Evolutionary conservation across 2,113 vertebrate genomes (phyloP), one percentile per base, ranked within the genome.

Genomic region (Sander vitreus): DNA sequence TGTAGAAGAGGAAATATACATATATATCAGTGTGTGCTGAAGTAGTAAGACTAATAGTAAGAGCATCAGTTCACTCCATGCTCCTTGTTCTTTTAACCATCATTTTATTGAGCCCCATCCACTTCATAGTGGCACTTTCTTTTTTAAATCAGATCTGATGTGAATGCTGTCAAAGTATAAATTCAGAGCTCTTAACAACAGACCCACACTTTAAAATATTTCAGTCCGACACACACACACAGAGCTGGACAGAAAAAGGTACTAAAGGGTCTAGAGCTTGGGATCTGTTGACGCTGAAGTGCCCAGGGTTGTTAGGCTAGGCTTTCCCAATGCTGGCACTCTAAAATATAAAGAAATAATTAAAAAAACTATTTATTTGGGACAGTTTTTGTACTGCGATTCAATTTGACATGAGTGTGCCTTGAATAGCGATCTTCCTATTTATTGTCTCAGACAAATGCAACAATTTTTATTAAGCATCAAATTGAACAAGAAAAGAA

Each of bases 361-460:
- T 92, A 92, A 51, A 18, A 14, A 39, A 47, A 64, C 96, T 94
- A 96, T 96, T 97, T 96, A 96, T 96, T 96, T 94, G 96, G 85
- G 96, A 97, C 96, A 96, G 96, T 97, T 96, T 90, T 96, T 96
- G 95, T 97, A 95, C 97, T 97, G 97, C 97, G 96, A 95, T 97
- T 96, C 95, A 95, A 97, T 97, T 97, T 96, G 97, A 98, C 81
- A 94, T 97, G 97, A 97, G 97, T 97, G 98, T 99, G 97, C 97
- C 98, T 99, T 99, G 96, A 97, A 97, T 96, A 97, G 95, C 92
- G 97, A 99, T 97, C 97, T 98, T 99, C 97, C 97, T 97, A 97
- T 96, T 95, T 96, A 96, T 97, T 84, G 96, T 98, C 97, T 97
- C 94, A 96, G 96, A 98, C 96, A 96, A 97, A 97, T 97, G 96